Evolutionary conservation across 2,797 vertebrate species (phyloP).

Genomic region (Parauchenoglanis punctatus): DNA sequence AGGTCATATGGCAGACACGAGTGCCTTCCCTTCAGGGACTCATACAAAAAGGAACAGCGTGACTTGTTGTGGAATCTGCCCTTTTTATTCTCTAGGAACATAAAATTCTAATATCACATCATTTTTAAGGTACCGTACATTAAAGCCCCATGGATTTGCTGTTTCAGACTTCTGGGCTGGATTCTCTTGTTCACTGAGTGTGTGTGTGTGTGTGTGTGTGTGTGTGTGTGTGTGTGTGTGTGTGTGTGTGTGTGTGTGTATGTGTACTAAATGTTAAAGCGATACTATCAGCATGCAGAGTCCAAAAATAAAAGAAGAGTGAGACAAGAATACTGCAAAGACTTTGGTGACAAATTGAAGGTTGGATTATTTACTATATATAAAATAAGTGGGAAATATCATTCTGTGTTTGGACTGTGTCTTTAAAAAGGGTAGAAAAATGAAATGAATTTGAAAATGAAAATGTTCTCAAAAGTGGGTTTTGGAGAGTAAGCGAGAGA

Average conservation of each 20-base stretch:
- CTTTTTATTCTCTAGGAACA: background rate
- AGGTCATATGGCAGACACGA: slow-evolving; percentile 13
- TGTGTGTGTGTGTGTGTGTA: too few species aligned
- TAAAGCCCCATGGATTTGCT: slow-evolving; percentile 17
- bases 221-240: background rate
- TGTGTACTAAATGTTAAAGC: background rate
- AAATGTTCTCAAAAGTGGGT: background rate
- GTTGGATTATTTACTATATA: background rate
- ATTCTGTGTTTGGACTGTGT: background rate
- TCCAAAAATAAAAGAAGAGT: too few species aligned
- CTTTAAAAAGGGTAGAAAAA: background rate
- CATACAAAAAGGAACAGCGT: background rate
- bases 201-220: background rate
- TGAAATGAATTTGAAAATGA: too few species aligned
- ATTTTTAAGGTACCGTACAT: slow-evolving; percentile 24
- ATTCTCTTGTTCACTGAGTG: background rate
- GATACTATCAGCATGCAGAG: too few species aligned
- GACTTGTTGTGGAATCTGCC: background rate
- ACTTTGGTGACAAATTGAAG: background rate
- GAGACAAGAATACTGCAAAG: background rate
- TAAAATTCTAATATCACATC: background rate
- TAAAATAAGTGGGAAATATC: background rate
- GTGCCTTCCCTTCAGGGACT: background rate
- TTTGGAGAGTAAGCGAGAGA: background rate
- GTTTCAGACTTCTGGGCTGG: slow-evolving; percentile 11